These are phyloP conservation scores for Corydoras maculifer DNA, from an alignment of 2,113 vertebrate species.

Conservation along the genomic window DNA sequence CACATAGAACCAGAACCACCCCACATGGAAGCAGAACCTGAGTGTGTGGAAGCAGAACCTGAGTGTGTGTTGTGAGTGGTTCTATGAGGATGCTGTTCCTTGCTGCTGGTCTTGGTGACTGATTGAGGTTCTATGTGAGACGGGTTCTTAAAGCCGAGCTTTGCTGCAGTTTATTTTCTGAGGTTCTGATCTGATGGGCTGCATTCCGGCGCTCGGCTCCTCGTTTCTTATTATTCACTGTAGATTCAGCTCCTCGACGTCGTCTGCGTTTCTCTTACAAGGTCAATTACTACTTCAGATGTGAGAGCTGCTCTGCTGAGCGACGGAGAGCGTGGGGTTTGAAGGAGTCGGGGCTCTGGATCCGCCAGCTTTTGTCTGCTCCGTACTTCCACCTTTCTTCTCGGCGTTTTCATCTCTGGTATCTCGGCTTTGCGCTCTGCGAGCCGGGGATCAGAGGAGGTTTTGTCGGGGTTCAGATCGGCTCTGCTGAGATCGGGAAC, in stretches of 20 bases:
- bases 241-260: constrained; percentile 25
- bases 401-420: constrained; percentile 23
- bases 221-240: constrained; percentile 3
- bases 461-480: constrained; percentile 1
- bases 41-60: too few species aligned
- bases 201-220: too few species aligned
- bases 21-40: too few species aligned
- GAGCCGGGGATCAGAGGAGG: constrained; percentile 24
- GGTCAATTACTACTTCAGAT: constrained; percentile 58
- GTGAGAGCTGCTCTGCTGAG: constrained; percentile 41
- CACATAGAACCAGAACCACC: too few species aligned
- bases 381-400: constrained; percentile 12
- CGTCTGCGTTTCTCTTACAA: constrained; percentile 50
- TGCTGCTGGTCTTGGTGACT: too few species aligned
- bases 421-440: constrained; percentile 56
- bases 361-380: constrained; percentile 42
- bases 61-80: too few species aligned
- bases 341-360: constrained; percentile 52
- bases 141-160: too few species aligned
- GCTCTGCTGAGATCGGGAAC: constrained; percentile 25
- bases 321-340: constrained; percentile 51
- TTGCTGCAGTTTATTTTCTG: too few species aligned
- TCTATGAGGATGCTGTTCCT: too few species aligned
- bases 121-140: too few species aligned
- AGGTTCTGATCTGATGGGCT: too few species aligned